These are phyloP conservation scores for Myocastor coypus DNA, from an alignment of 2,113 vertebrate genomes.

Conservation along the genomic window DNA sequence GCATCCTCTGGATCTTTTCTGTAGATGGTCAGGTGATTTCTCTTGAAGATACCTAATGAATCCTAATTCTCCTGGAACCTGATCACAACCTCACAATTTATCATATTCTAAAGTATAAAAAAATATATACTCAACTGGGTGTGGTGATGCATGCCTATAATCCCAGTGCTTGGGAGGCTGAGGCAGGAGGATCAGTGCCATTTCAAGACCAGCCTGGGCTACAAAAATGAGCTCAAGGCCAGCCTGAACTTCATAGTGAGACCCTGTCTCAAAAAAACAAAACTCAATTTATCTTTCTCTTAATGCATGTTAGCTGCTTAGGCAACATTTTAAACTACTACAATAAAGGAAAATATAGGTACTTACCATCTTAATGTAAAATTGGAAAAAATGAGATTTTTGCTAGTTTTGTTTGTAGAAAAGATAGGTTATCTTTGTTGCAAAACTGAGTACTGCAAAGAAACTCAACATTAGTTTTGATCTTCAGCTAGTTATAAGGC, in stretches of 20 bases:
- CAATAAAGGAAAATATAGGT: not conserved
- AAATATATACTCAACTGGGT: too few species aligned
- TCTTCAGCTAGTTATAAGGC: not conserved
- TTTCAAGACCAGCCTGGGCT: too few species aligned
- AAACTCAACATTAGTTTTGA: constrained; percentile 60
- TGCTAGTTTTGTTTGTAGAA: not conserved
- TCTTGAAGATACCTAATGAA: not conserved
- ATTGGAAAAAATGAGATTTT: constrained; percentile 34
- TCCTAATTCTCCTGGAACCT: not conserved
- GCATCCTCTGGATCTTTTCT: not conserved
- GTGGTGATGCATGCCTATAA: too few species aligned
- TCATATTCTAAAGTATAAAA: not conserved
- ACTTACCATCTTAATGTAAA: not conserved
- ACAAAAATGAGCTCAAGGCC: too few species aligned
- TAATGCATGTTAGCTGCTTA: not conserved
- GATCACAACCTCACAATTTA: not conserved
- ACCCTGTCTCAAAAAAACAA: too few species aligned
- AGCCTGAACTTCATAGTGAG: too few species aligned
- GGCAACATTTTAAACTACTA: constrained; percentile 34
- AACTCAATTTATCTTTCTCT: not conserved
- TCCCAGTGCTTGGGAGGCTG: too few species aligned
- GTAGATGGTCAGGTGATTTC: not conserved
- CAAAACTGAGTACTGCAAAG: constrained; percentile 28
- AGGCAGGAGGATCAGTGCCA: too few species aligned
- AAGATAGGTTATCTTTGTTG: not conserved